Evolutionary conservation across 2,888 invertebrate species (phyloP).

Genomic region (Shargacucullia verbasci): DNA sequence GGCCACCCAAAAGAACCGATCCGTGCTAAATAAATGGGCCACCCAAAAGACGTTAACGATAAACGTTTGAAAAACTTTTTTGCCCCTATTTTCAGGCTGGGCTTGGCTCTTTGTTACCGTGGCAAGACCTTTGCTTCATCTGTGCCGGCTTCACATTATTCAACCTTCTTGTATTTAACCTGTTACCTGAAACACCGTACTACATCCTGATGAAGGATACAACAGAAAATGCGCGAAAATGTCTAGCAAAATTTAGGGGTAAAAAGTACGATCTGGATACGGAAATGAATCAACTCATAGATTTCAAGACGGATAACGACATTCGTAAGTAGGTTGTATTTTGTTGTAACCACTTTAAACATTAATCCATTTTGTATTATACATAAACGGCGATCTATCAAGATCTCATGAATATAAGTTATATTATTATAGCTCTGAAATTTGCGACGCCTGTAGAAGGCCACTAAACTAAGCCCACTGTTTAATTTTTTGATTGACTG

Average conservation of each 20-base stretch:
- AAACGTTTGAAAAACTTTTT: no score
- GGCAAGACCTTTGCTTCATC: slow-evolving; percentile 64
- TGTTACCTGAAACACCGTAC: slow-evolving; percentile 73
- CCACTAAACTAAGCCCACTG: no score
- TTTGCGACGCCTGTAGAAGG: no score
- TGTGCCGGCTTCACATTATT: slow-evolving; percentile 51
- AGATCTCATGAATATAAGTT: no score
- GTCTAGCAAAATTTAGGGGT: slow-evolving; percentile 65
- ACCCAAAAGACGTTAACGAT: no score
- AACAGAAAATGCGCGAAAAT: slow-evolving; percentile 46
- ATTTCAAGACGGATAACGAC: slow-evolving; percentile 70
- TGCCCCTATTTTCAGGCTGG: slow-evolving; percentile 61
- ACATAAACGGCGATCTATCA: no score
- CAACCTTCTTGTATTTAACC: slow-evolving; percentile 51
- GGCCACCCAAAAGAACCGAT: no score
- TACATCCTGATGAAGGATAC: slow-evolving; percentile 62
- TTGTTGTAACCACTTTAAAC: slow-evolving; percentile 8
- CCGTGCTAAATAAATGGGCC: no score
- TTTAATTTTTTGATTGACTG: no score
- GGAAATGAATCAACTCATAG: slow-evolving; percentile 68
- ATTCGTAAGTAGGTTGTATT: slow-evolving; percentile 69
- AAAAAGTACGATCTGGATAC: slow-evolving; percentile 58
- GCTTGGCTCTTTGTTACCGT: slow-evolving; percentile 63
- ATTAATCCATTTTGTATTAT: no score
- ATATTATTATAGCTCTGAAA: no score